Conservation (phyloP, 2,113 vertebrate genomes). For the Semnornis frantzii region DNA sequence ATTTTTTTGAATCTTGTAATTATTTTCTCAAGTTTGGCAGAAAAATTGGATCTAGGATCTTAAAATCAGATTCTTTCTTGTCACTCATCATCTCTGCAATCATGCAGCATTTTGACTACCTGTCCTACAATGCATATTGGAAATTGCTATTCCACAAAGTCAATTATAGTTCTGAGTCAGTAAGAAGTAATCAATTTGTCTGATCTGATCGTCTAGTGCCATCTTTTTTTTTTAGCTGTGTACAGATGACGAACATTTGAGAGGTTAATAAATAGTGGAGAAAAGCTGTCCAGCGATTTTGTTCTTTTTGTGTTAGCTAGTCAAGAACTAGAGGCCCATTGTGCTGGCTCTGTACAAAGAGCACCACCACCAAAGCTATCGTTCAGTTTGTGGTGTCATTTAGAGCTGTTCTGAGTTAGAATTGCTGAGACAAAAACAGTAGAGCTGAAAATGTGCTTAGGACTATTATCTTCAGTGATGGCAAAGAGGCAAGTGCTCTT, state of each 20-base stretch:
- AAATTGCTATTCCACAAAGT: conserved; percentile 44
- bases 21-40: conserved; percentile 61
- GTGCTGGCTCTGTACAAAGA: background rate
- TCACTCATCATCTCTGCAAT: background rate
- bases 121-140: conserved; percentile 7
- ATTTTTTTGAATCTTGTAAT: conserved; percentile 60
- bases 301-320: background rate
- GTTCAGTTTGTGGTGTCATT: background rate
- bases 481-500: conserved; percentile 3
- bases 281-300: background rate
- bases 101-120: conserved; percentile 20
- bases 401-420: conserved; percentile 14
- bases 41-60: conserved; percentile 59
- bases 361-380: background rate
- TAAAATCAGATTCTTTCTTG: conserved; percentile 29
- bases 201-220: conserved; percentile 28
- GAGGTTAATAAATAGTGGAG: conserved; percentile 47
- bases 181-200: conserved; percentile 55
- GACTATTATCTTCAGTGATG: background rate
- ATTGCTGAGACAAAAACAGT: conserved; percentile 19
- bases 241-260: conserved; percentile 27
- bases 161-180: conserved; percentile 31
- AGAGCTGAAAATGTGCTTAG: background rate
- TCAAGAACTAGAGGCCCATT: background rate
- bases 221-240: conserved; percentile 12